Evolutionary conservation across 2,113 vertebrate species (phyloP).

Genomic region (Ageneiosus marmoratus): DNA sequence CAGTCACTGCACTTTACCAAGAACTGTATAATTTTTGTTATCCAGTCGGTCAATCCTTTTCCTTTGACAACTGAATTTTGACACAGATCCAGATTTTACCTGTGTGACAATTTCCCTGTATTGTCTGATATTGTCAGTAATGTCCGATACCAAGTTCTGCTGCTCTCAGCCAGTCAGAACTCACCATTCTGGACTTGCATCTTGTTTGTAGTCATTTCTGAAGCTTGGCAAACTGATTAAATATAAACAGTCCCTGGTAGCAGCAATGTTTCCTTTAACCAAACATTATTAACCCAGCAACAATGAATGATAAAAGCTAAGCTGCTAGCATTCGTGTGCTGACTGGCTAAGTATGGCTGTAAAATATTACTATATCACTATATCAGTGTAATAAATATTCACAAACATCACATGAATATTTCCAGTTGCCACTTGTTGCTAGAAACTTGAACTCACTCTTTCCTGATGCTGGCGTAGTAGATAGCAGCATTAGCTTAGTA

Average conservation of each 20-base stretch:
- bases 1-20: not conserved
- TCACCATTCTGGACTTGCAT: not conserved
- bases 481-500: not conserved
- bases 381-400: not conserved
- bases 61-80: not conserved
- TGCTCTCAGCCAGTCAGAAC: constrained; percentile 3
- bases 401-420: not conserved
- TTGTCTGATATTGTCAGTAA: not conserved
- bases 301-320: not conserved
- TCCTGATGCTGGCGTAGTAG: not conserved
- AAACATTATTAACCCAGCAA: constrained; percentile 30
- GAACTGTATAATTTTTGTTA: not conserved
- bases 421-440: not conserved
- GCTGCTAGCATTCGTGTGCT: not conserved
- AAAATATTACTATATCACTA: not conserved
- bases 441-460: not conserved
- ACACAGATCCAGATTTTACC: not conserved
- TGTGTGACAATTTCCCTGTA: not conserved
- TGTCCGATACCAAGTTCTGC: not conserved
- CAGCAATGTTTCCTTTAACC: constrained; percentile 14
- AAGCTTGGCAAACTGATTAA: not conserved
- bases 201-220: not conserved
- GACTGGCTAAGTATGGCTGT: not conserved
- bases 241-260: constrained; percentile 7
- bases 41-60: not conserved